Evolutionary conservation across 2,113 vertebrate species (phyloP), one percentile per base, ranked within the genome.

Genomic region (Dromas ardeola): DNA sequence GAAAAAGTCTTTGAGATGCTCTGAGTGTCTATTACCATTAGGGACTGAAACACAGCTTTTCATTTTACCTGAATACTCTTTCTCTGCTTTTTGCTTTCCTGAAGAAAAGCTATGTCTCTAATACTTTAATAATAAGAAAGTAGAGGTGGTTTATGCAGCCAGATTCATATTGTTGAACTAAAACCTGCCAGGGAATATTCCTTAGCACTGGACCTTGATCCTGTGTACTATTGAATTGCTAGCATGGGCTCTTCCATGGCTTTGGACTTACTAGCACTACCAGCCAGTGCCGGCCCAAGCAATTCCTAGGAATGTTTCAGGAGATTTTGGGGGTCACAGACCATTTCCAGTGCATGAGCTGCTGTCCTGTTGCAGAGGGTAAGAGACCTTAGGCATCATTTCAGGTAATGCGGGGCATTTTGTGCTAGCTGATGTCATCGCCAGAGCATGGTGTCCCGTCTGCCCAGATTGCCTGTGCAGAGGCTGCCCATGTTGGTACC

Each of bases 1-100:
- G 34, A 77, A 86, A 95, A 91, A 90, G 58, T 71, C 76, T 32
- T 69, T 66, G 42, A 55, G 58, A 43, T 82, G 74, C 55, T 95
- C 78, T 55, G 83, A 91, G 16, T 69, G 65, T 86, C 88, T 96
- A 6, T 95, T 95, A 81, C 73, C 81, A 79, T 74, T 61, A 65
- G 38, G 34, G 67, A 79, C 49, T 58, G 81, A 96, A 92, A 80
- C 42, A 86, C 38, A 88, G 29, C 43, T 90, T 56, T 67, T 52
- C 14, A 8, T 88, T 9, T 91, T 88, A 70, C 71, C 66, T 30
- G n/a, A 66, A 52, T 62, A 17, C 8, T 71, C 18, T 42, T 63
- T 56, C 43, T 85, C 62, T 38, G 17, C 3, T 69, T 95, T 73
- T 77, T 56, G 27, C 20, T 77, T 56, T 81, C 23, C 43, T 83